Base-by-base conservation (phyloP, 2,113 vertebrate species). In the Dasyprocta punctata region DNA sequence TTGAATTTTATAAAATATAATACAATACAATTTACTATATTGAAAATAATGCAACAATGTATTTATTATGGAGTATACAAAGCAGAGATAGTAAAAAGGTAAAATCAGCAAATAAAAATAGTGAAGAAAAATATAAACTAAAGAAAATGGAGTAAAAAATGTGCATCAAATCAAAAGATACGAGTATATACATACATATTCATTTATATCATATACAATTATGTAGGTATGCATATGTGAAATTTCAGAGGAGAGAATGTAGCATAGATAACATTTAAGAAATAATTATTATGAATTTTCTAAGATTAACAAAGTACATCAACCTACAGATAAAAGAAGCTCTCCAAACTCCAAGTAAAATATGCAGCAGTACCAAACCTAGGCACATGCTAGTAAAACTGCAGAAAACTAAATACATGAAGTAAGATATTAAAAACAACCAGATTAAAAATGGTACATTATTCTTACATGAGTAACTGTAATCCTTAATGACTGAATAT, bases 21-120 rank as follows among this genome's bases (percentile, higher is more conserved):
- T 85, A 30, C 30, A 28, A 24, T 89, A 33, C n/a, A 89, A 94
- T 54, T 86, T 65, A 49, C 26, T 75, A 28, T 0, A 80, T 13
- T 41, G 47, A 65, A 97, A 78, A 33, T 47, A 87, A 38, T 13
- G 87, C 33, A 56, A 58, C n/a, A 4, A 28, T 78, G 7, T 58
- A 5, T 78, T 80, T 89, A 56, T n/a, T 85, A 36, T 3, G 63
- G 38, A 58, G 52, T 75, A 75, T 56, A 33, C 63, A 61, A 60
- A 96, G 19, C 90, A 81, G 9, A 81, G 44, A 78, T 41, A 89
- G 49, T 82, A 41, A 92, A 77, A 81, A 71, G 58, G 24, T 92
- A 86, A 92, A 88, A 49, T 33, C 52, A 83, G 19, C 63, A 2
- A 47, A 54, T 69, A 63, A 44, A 77, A 93, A 85, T 19, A 69